Conservation (phyloP, 92 coral and sea anemone genomes). For the Desmophyllum pertusum region DNA sequence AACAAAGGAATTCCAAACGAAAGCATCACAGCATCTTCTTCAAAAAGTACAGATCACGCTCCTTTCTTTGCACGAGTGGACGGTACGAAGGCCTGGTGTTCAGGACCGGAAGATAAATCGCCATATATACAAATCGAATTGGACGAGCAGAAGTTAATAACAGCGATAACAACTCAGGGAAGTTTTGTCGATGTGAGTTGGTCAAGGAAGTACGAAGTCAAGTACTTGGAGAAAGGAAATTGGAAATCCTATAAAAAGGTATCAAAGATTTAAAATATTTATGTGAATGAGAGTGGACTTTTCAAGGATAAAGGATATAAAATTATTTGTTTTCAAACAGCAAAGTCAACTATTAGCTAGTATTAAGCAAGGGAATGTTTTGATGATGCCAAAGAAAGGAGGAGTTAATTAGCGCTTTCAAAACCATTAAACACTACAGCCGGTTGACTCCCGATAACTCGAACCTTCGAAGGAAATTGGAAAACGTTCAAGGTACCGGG, state of each 20-base stretch:
- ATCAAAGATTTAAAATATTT: neutral
- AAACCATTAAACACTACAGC: no score
- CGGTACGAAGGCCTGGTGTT: constrained; percentile 44
- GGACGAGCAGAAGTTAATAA: constrained; percentile 15
- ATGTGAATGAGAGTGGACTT: neutral
- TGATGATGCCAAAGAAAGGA: no score
- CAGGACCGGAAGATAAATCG: neutral
- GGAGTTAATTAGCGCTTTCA: no score
- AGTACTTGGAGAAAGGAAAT: constrained; percentile 20
- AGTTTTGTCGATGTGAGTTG: neutral
- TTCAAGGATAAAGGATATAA: no score
- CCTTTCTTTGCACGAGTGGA: constrained; percentile 37
- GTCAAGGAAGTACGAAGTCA: constrained; percentile 16
- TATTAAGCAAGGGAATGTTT: no score
- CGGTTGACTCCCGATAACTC: no score
- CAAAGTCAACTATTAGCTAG: no score
- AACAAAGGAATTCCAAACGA: constrained; percentile 30
- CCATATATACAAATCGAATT: constrained; percentile 37
- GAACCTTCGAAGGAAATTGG: no score
- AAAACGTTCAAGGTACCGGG: no score
- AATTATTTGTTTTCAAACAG: no score
- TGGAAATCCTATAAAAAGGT: constrained; percentile 38
- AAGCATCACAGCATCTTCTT: constrained; percentile 40
- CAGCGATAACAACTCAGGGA: constrained; percentile 41
- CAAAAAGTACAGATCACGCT: neutral